Base-by-base conservation (phyloP, 2,888 invertebrate species). In the Diaperis boleti region DNA sequence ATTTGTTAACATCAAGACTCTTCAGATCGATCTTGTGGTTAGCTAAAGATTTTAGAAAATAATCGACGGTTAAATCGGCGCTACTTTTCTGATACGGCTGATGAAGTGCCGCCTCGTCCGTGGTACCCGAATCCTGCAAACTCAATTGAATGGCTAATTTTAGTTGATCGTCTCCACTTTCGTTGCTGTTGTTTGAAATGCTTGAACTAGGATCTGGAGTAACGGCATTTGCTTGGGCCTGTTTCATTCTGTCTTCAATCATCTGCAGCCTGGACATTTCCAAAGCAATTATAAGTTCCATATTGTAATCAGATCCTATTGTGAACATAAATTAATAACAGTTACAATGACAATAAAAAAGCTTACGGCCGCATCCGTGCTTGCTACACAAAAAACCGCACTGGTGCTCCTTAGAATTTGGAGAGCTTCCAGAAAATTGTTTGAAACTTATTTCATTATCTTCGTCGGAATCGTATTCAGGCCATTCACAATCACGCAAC, bases 231-330 rank as follows among this genome's bases (percentile, higher is more conserved):
- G 74, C 77, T 67, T 78, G 82, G 29, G 75, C 82, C 76, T 84
- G 82, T 67, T 84, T 83, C 74, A 84, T 81, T 68, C 84, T 79
- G 72, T 89, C 89, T 76, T 87, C 85, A 42, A 88, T 84, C 83
- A 87, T 87, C 79, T 89, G 88, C 37, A 89, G 80, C 10, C 88
- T 81, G 1, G 89, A 89, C 88, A 89, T 88, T 78, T 89, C 89
- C 61, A 89, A 75, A 0, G 89, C 88, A 64, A 88, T 85, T 64
- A 88, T 83, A 41, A 89, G 79, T 72, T 89, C 89, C 83, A 89
- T 86, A 71, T 85, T 85, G 72, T 85, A 85, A 69, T 86, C 85
- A 5, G 83, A 76, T 59, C 77, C 79, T 72, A 69, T 59, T 54
- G 35, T 18, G 6, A 14, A 13, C 35, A 14, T n/a, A 15, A 55